phyloP scores from a whole-genome alignment of 2,797 vertebrate genomes.

The Danio tinwini region DNA sequence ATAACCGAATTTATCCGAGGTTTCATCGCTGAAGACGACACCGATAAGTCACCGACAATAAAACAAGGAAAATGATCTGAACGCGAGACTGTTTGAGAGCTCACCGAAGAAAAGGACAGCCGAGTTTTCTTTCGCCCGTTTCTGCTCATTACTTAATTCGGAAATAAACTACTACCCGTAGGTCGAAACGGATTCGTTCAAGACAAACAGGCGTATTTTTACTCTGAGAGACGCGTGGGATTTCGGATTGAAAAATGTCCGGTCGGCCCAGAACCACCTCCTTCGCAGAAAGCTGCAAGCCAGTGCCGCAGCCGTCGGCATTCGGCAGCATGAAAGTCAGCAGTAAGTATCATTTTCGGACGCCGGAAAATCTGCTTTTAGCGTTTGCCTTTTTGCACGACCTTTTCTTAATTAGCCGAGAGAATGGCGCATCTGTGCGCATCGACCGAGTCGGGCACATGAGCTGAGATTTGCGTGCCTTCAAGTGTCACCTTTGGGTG shows the following conservation, averaged over 20 bases:
- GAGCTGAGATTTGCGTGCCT: slow-evolving; percentile 57
- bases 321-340: slow-evolving; percentile 99
- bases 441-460: slow-evolving; percentile 45
- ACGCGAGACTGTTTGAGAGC: slow-evolving; percentile 33
- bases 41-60: slow-evolving; percentile 56
- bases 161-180: slow-evolving; percentile 46
- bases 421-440: slow-evolving; percentile 55
- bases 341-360: slow-evolving; percentile 86
- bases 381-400: neutral
- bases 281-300: slow-evolving; percentile 99
- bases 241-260: slow-evolving; percentile 87
- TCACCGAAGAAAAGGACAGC: slow-evolving; percentile 53
- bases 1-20: slow-evolving; percentile 71
- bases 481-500: slow-evolving; percentile 45
- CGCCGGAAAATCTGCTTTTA: neutral
- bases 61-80: slow-evolving; percentile 72
- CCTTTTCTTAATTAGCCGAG: slow-evolving; percentile 54
- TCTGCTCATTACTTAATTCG: slow-evolving; percentile 4
- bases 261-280: slow-evolving; percentile 99
- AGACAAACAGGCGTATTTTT: slow-evolving; percentile 66
- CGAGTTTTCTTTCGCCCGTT: slow-evolving; percentile 58
- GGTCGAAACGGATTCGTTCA: slow-evolving; percentile 55
- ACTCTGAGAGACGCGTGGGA: slow-evolving; percentile 64
- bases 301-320: slow-evolving; percentile 96
- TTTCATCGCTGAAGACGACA: slow-evolving; percentile 61